Percentiles rank a stretch among this genome's conserved stretches.
Evolutionary conservation across 2,797 vertebrate genomes (phyloP).

Genomic region (Anomalospiza imberbis): DNA sequence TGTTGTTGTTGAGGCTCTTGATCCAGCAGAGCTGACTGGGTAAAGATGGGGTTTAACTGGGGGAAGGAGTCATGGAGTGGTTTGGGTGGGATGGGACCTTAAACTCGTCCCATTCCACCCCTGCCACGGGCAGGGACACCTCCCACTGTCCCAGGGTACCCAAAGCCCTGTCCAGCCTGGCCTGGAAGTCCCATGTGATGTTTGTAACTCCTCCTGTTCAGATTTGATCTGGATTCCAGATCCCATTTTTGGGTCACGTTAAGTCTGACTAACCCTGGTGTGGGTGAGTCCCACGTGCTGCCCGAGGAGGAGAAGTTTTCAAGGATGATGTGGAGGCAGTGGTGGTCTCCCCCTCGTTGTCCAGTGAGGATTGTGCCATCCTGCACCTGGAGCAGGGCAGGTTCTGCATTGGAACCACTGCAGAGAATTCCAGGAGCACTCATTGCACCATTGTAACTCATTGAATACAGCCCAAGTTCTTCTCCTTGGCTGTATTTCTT

Average conservation of each 20-base stretch:
- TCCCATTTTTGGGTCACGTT: not conserved
- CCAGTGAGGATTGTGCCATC: not conserved
- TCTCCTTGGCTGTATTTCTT: not conserved
- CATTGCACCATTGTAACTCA: too few relatives aligned
- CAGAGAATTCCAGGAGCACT: not conserved
- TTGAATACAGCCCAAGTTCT: not conserved
- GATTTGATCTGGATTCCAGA: not conserved
- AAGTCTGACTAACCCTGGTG: too few relatives aligned
- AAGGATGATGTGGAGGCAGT: not conserved
- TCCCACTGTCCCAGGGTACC: not conserved
- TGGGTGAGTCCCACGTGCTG: rapidly evolving
- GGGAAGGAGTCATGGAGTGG: not conserved
- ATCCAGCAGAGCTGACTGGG: not conserved
- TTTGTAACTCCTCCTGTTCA: not conserved
- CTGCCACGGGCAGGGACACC: too few relatives aligned
- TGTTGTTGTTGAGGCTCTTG: not conserved
- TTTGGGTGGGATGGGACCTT: not conserved
- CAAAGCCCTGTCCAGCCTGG: not conserved
- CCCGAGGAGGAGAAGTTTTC: rapidly evolving
- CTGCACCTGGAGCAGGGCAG: not conserved
- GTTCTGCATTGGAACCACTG: not conserved
- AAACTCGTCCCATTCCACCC: not conserved
- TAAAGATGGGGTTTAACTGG: not conserved
- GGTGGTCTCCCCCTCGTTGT: rapidly evolving
- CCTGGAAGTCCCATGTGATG: not conserved